Conservation (phyloP, 2,113 vertebrate species). For the Oryzias javanicus region DNA sequence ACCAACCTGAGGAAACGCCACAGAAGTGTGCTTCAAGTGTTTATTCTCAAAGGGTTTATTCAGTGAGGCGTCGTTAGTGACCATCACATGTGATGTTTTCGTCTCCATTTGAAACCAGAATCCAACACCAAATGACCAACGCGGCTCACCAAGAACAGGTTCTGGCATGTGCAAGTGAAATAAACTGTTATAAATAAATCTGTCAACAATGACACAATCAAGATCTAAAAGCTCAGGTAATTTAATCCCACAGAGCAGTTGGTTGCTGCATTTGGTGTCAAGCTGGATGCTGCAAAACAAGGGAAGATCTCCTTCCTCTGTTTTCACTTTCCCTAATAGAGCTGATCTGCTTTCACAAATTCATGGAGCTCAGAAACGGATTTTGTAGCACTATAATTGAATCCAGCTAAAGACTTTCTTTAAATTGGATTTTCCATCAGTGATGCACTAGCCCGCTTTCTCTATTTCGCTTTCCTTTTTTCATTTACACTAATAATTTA, state of each 20-base stretch:
- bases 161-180: constrained; percentile 29
- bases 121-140: not conserved
- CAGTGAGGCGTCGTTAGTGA: not conserved
- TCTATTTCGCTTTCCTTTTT: too few species aligned
- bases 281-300: too few species aligned
- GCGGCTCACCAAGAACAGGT: constrained; percentile 15
- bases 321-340: too few species aligned
- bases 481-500: too few species aligned
- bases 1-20: constrained; percentile 82
- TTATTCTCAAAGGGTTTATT: constrained; percentile 3
- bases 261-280: constrained; percentile 4
- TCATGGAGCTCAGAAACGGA: too few species aligned
- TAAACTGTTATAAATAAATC: constrained; percentile 26
- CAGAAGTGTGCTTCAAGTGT: constrained; percentile 26
- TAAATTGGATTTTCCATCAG: too few species aligned
- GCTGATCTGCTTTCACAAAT: too few species aligned
- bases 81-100: constrained; percentile 29
- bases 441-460: too few species aligned
- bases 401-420: too few species aligned
- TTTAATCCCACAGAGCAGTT: constrained; percentile 20
- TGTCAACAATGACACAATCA: constrained; percentile 7
- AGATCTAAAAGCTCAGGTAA: constrained; percentile 19
- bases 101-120: constrained; percentile 11
- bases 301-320: too few species aligned
- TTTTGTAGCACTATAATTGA: too few species aligned